Evolutionary conservation across 2,888 invertebrate genomes (phyloP).

Genomic region (Parthenolecanium corni): DNA sequence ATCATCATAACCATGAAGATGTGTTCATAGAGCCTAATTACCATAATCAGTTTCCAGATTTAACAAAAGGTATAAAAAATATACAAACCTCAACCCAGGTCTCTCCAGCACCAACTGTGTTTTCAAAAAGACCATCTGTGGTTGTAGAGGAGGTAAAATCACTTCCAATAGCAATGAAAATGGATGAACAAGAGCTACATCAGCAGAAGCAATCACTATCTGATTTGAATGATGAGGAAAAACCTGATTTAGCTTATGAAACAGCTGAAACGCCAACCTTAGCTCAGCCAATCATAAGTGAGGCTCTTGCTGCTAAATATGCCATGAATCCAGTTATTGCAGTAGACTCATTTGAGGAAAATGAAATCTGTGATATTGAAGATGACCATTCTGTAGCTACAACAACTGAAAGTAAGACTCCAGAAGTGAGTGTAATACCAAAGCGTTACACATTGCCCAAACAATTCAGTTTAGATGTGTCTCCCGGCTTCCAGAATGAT

Average conservation of each 20-base stretch:
- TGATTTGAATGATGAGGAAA: too few species aligned
- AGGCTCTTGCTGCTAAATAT: not conserved
- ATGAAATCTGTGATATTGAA: conserved; percentile 30
- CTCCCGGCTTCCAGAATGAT: conserved; percentile 48
- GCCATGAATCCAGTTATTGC: conserved; percentile 9
- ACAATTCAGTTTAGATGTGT: conserved; percentile 69
- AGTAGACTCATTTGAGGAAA: conserved; percentile 31
- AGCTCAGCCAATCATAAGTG: not conserved
- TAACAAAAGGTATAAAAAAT: not conserved
- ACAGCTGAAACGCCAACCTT: not conserved
- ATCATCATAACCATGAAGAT: conserved; percentile 7
- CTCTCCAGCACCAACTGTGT: not conserved
- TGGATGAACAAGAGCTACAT: not conserved
- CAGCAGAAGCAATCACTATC: too few species aligned
- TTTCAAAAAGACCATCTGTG: not conserved
- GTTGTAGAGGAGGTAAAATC: not conserved
- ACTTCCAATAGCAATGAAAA: not conserved
- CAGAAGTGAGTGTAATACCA: conserved; percentile 45
- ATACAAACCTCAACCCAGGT: not conserved
- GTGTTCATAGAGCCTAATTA: conserved; percentile 12
- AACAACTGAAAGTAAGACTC: not conserved
- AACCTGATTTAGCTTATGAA: not conserved
- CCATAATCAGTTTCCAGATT: conserved; percentile 8
- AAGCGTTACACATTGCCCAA: conserved; percentile 41
- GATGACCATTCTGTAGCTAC: conserved; percentile 23